Conservation (phyloP, 2,888 invertebrate species). For the Cyrtodaria siliqua region DNA sequence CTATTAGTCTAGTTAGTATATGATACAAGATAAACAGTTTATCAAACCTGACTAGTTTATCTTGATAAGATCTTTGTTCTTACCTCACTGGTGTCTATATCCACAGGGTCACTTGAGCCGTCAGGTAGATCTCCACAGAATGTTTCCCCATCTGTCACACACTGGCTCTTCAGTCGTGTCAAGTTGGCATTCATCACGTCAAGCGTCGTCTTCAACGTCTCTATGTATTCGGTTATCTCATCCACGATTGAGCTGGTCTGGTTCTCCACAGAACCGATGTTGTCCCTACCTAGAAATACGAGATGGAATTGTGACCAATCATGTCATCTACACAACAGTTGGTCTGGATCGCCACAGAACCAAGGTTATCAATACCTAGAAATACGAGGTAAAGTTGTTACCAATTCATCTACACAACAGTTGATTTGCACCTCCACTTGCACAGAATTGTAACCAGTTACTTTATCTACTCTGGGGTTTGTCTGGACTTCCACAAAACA, state of each 20-base stretch:
- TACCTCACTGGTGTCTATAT: slow-evolving; percentile 10
- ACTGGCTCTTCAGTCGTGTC: slow-evolving; percentile 14
- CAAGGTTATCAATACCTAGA: too few relatives aligned
- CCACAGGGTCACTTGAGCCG: not conserved
- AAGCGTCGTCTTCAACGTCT: slow-evolving; percentile 12
- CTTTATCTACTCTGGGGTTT: too few relatives aligned
- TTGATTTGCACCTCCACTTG: too few relatives aligned
- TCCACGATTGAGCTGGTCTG: slow-evolving; percentile 15
- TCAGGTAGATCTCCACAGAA: slow-evolving; percentile 26
- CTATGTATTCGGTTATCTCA: slow-evolving; percentile 4
- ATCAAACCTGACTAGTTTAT: not conserved
- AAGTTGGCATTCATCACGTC: slow-evolving; percentile 8
- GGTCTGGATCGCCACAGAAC: too few relatives aligned
- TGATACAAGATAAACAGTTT: not conserved
- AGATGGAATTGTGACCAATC: too few relatives aligned
- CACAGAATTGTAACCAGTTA: too few relatives aligned
- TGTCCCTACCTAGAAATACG: not conserved
- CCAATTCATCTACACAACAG: too few relatives aligned
- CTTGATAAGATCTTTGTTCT: not conserved
- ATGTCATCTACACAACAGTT: too few relatives aligned
- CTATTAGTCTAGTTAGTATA: not conserved
- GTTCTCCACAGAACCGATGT: not conserved
- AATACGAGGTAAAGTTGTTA: too few relatives aligned
- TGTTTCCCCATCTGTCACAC: slow-evolving; percentile 20
- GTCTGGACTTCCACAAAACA: too few relatives aligned